phyloP scores from a whole-genome alignment of 2,888 invertebrate species.

The Heliconius sara region DNA sequence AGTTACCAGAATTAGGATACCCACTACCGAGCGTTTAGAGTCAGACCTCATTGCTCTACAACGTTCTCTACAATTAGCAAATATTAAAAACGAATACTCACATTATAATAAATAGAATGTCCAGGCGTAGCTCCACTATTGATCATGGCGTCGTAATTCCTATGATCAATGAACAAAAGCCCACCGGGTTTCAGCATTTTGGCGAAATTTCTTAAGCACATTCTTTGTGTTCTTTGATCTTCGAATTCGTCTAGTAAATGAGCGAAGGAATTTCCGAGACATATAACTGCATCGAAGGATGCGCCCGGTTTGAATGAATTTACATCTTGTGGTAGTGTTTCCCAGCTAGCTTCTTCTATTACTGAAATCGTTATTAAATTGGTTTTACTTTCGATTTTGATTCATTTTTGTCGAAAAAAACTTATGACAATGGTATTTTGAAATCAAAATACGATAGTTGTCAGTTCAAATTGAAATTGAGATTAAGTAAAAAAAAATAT shows the following conservation, averaged over 20 bases:
- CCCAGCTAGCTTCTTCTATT: conserved; percentile 96
- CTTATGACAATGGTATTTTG: neutral
- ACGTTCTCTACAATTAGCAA: neutral
- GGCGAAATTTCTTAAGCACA: conserved; percentile 91
- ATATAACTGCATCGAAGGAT: conserved; percentile 94
- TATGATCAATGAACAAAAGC: conserved; percentile 92
- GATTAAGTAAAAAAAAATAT: no score
- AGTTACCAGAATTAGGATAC: no score
- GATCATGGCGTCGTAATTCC: conserved; percentile 93
- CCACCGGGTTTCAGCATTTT: conserved; percentile 93
- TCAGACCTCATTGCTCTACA: neutral
- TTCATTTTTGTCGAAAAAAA: no score
- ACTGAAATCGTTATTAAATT: conserved; percentile 77
- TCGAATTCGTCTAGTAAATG: conserved; percentile 92
- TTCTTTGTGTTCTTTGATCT: conserved; percentile 91
- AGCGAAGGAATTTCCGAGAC: conserved; percentile 95
- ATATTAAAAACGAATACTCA: neutral
- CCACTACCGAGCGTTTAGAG: no score
- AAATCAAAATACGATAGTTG: no score
- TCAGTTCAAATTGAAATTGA: no score
- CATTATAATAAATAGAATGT: conserved; percentile 30
- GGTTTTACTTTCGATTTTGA: neutral
- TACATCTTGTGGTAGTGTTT: conserved; percentile 90
- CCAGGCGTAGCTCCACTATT: conserved; percentile 79
- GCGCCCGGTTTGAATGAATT: conserved; percentile 83